phyloP scores from a whole-genome alignment of 2,113 vertebrate genomes.

The Corvus cornix region DNA sequence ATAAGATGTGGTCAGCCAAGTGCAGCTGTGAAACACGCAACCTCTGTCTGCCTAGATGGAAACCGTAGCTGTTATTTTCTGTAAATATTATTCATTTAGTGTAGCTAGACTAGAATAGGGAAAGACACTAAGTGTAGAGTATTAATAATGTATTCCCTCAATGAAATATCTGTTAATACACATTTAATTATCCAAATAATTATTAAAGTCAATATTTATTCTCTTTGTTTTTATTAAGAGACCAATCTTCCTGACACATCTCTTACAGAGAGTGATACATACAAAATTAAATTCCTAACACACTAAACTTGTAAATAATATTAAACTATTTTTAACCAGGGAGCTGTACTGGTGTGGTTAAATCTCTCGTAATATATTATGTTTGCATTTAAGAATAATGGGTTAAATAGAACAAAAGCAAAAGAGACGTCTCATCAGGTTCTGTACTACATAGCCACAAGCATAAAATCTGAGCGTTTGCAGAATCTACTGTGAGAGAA shows the following conservation, averaged over 20 bases:
- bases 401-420: background rate
- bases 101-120: background rate
- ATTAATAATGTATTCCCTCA: background rate
- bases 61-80: background rate
- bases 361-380: background rate
- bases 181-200: conserved; percentile 29
- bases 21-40: background rate
- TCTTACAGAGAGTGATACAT: background rate
- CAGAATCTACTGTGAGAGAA: background rate
- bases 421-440: background rate
- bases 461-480: background rate
- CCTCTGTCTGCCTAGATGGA: background rate
- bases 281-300: background rate
- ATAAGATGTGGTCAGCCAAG: background rate
- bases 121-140: background rate
- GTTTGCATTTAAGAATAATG: background rate
- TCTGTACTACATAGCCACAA: background rate
- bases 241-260: background rate
- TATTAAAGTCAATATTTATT: conserved; percentile 24
- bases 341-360: background rate
- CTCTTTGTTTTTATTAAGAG: conserved; percentile 11
- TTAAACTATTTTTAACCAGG: background rate
- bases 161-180: conserved; percentile 6
- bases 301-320: background rate
- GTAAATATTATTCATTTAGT: background rate